Evolutionary conservation across 2,113 vertebrate species (phyloP).

Genomic region (Equus quagga): DNA sequence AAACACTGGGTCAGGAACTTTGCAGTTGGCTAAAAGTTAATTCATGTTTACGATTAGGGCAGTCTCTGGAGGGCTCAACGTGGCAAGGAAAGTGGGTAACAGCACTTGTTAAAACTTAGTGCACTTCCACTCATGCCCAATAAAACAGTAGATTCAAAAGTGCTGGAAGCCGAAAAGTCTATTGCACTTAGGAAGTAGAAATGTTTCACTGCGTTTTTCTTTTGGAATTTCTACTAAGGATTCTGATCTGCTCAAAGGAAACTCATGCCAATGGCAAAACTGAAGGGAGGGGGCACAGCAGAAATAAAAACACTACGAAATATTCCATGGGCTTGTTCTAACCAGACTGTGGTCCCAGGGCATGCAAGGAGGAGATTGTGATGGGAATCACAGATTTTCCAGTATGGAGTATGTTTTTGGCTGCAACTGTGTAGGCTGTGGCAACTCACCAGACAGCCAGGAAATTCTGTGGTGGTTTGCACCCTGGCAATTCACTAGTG

Average conservation of each 20-base stretch:
- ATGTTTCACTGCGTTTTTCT: background rate
- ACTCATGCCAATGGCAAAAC: background rate
- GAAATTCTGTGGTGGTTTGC: constrained; percentile 59
- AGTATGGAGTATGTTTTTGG: background rate
- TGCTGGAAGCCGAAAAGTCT: background rate
- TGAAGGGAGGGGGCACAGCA: background rate
- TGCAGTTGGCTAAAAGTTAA: constrained; percentile 8
- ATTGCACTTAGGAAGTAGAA: background rate
- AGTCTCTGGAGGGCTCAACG: background rate
- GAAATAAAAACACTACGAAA: constrained; percentile 11
- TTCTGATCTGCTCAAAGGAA: background rate
- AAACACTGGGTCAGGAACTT: background rate
- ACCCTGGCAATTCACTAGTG: constrained; percentile 9
- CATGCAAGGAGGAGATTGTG: background rate
- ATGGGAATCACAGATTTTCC: constrained; percentile 60
- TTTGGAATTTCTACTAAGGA: constrained; percentile 34
- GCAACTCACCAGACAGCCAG: constrained; percentile 53
- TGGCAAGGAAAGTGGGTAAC: background rate
- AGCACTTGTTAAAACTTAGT: background rate
- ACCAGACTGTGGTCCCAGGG: background rate
- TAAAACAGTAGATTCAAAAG: background rate
- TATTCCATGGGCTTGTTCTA: background rate
- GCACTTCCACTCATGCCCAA: background rate
- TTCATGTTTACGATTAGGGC: background rate
- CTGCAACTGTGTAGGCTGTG: constrained; percentile 19